Evolutionary conservation across 2,888 invertebrate genomes (phyloP).

Genomic region (Latrodectus hesperus): DNA sequence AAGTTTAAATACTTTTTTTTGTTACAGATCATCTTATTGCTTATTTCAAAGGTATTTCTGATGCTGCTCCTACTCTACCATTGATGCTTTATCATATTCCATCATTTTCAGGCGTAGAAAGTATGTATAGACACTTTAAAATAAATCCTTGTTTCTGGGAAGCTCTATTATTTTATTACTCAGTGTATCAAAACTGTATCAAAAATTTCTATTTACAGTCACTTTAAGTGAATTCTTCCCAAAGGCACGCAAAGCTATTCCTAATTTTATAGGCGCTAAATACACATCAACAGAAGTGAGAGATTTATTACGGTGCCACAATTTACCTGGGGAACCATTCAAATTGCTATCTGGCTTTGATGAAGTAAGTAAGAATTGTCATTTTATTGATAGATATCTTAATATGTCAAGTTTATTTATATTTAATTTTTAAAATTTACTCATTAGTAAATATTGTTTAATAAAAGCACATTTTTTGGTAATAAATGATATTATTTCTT

Average conservation of each 20-base stretch:
- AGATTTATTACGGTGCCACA: constrained; percentile 80
- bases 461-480: too few relatives aligned
- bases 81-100: constrained; percentile 90
- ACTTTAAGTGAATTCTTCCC: constrained; percentile 50
- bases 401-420: too few relatives aligned
- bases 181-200: too few relatives aligned
- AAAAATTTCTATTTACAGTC: constrained; percentile 31
- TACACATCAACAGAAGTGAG: constrained; percentile 85
- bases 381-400: too few relatives aligned
- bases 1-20: too few relatives aligned
- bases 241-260: constrained; percentile 76
- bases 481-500: too few relatives aligned
- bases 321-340: constrained; percentile 41
- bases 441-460: too few relatives aligned
- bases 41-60: constrained; percentile 82
- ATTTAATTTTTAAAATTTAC: too few relatives aligned
- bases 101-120: constrained; percentile 81
- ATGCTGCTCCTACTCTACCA: constrained; percentile 84
- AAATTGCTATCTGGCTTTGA: constrained; percentile 70
- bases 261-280: constrained; percentile 88
- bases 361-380: constrained; percentile 56
- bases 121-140: constrained; percentile 78
- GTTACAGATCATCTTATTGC: constrained; percentile 79
- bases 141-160: too few relatives aligned
- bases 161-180: too few relatives aligned